Base-by-base conservation (phyloP, 2,888 invertebrate genomes). In the Syrista parreyssii region DNA sequence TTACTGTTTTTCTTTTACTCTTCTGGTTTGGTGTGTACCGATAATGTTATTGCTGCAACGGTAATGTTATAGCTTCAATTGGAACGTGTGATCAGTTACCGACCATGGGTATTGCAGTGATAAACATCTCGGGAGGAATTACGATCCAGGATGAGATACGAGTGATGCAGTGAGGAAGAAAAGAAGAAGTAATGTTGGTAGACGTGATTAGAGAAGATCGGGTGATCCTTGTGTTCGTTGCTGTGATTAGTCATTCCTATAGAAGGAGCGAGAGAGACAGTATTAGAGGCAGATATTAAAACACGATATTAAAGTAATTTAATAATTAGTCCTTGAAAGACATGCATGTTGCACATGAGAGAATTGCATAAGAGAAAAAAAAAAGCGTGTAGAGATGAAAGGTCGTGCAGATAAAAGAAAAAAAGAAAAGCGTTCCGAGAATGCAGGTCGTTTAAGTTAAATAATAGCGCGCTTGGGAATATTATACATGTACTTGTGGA, bases 71-170 rank as follows among this genome's bases (percentile, higher is more conserved):
- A 32, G 71, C 71, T 31, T 15, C 31, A 71, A 71, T 31, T 71
- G 71, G 71, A 71, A 71, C 31, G 71, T 71, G 71, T 32, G 71
- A 71, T 71, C 71, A 32, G 71, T 71, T 71, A 15, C 71, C 71
- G 71, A 71, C 32, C 71, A 32, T 71, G 71, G 55, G 23, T 55
- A 55, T 55, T 55, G 55, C 55, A 55, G 55, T 9, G 55, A 55
- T 55, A 55, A 55, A 55, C 55, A 55, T 55, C 55, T 55, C 23
- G 9, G 23, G 55, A 23, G 55, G 23, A 55, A 55, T 55, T 55
- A 55, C 55, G 55, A 55, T 55, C 23, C 4, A 55, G 55, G 9
- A 55, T 55, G 55, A 55, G 55, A 55, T 55, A 55, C 9, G 55
- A 55, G 55, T 15, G 55, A 55, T 23, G 55, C 55, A 55, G 55